A percentile compares a stretch with the other conserved stretches of the same genome.
These are phyloP conservation scores for Psittacara wagleri DNA, from an alignment of 2,113 vertebrate species.

Conservation along the genomic window DNA sequence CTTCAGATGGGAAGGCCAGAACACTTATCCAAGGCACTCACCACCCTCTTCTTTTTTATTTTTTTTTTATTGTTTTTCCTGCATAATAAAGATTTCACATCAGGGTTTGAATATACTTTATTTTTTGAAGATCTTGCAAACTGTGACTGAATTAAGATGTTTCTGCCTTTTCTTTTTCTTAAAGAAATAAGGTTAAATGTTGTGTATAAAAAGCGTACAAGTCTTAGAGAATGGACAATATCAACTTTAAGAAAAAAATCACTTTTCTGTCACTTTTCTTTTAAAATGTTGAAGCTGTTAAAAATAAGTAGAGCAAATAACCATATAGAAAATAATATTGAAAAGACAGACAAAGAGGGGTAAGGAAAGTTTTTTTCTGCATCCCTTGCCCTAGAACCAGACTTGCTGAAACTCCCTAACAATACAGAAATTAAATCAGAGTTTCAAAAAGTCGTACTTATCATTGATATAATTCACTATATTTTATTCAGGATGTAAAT, in stretches of 20 bases:
- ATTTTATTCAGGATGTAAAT: background rate
- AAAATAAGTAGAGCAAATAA: background rate
- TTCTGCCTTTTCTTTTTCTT: background rate
- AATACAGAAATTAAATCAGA: background rate
- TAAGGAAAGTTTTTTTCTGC: background rate
- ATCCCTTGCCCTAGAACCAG: background rate
- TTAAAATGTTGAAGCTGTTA: background rate
- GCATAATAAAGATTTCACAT: background rate
- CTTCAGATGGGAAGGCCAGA: background rate
- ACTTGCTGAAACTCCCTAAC: background rate
- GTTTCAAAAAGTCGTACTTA: background rate
- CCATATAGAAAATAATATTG: background rate
- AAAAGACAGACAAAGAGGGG: background rate
- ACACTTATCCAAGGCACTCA: background rate
- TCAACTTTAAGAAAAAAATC: background rate
- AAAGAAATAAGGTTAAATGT: background rate
- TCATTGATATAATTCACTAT: background rate
- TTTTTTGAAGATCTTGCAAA: background rate
- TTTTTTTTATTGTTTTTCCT: background rate
- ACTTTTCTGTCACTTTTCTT: background rate
- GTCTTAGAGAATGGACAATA: background rate
- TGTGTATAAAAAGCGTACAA: background rate
- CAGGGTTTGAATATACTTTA: background rate
- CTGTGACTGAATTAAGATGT: background rate
- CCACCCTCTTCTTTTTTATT: too few relatives aligned